Base-by-base conservation (phyloP, 1,140 invertebrate species). In the Saccostrea cuccullata region DNA sequence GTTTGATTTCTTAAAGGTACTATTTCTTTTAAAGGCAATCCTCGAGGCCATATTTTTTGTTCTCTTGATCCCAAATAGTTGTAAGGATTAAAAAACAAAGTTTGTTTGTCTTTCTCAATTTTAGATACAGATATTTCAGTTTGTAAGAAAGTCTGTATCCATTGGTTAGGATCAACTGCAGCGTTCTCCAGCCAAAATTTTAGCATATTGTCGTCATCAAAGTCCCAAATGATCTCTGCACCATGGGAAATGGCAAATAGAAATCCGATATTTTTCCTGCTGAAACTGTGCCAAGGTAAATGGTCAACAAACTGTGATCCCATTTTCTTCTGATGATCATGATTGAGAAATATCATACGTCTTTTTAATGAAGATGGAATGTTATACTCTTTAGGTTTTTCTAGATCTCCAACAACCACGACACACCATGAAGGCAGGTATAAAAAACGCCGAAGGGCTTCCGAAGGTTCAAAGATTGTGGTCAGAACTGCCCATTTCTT, bases 261-360 rank as follows among this genome's bases (percentile, higher is more conserved):
- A 84, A 83, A 90, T 5, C 89, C 89, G 12, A 90, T 87, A 86
- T 88, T 90, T 55, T 90, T 90, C 20, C 89, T 70, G 17, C 84
- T 87, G 82, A 89, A 87, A 23, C 58, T 20, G 55, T 86, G 60
- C 30, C 36, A 86, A 2, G 89, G 89, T 20, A 89, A 60, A n/a
- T 23, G 17, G 20, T 86, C 58, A 9, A 84, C 23, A 77, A 89
- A 86, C 15, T 64, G 17, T 4, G 86, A 84, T 23, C 82, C 67
- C 23, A 77, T n/a, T 55, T 1, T 30, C 8, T 55, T 55, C 17
- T 89, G 89, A 47, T 89, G 84, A 13, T 40, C 26, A 64, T 64
- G 15, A 5, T 36, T 20, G 12, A 47, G 30, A 56, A 88, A 70
- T 70, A 64, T 55, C 30, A 84, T 64, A 20, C 83, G 60, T 86